Conservation (phyloP, 2,797 vertebrate species). For the Danio albolineatus region DNA sequence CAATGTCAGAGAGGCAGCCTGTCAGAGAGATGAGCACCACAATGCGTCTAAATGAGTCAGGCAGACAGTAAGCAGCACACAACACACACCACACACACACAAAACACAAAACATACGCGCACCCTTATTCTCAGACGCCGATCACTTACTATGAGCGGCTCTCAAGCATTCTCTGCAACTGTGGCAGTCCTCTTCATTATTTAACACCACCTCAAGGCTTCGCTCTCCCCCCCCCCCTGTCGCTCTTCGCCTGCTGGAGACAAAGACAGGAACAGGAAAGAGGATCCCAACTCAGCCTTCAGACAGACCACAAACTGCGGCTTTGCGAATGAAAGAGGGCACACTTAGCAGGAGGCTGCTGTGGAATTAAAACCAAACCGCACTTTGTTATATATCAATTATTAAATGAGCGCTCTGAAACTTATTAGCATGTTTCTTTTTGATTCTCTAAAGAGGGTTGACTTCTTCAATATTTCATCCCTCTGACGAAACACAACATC, state of each 20-base stretch:
- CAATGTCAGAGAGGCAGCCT: neutral
- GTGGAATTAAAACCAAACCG: conserved; percentile 20
- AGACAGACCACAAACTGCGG: conserved; percentile 34
- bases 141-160: conserved; percentile 59
- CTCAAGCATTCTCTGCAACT: conserved; percentile 62
- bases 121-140: conserved; percentile 60
- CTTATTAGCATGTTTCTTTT: conserved; percentile 46
- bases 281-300: conserved; percentile 24
- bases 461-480: conserved; percentile 53
- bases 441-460: conserved; percentile 50
- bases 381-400: conserved; percentile 32
- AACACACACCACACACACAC: neutral
- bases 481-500: neutral
- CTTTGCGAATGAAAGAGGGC: conserved; percentile 22
- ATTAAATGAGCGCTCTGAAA: conserved; percentile 31
- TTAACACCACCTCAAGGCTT: conserved; percentile 40
- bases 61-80: conserved; percentile 16
- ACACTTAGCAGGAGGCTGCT: conserved; percentile 14
- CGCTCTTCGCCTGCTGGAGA: conserved; percentile 1
- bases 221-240: neutral
- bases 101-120: neutral
- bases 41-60: conserved; percentile 15
- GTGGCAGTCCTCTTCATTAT: conserved; percentile 59
- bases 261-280: conserved; percentile 40
- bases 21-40: conserved; percentile 17